Conservation (phyloP, 23 tunicate species). For the Pegea sp. region DNA sequence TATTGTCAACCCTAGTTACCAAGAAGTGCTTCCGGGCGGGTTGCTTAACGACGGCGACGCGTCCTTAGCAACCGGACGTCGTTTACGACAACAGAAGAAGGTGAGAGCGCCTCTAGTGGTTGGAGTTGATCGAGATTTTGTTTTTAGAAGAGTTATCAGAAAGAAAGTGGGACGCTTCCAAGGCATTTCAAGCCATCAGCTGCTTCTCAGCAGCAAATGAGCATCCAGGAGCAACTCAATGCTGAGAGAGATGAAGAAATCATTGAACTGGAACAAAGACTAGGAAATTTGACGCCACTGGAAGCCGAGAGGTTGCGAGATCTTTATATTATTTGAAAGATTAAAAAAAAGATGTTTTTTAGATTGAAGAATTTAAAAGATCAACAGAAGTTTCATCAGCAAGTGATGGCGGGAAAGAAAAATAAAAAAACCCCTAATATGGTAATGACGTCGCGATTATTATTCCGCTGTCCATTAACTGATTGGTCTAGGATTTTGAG, state of each 20-base stretch:
- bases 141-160: neutral
- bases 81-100: conserved; percentile 4
- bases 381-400: too few relatives aligned
- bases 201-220: conserved; percentile 33
- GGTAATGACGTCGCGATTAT: too few relatives aligned
- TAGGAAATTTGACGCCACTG: conserved; percentile 16
- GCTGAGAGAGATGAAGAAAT: conserved; percentile 85
- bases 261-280: conserved; percentile 22
- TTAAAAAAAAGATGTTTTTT: too few relatives aligned
- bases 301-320: conserved; percentile 77
- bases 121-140: neutral
- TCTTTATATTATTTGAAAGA: too few relatives aligned
- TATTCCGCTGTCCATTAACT: too few relatives aligned
- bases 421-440: too few relatives aligned
- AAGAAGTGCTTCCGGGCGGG: too few relatives aligned
- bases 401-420: too few relatives aligned
- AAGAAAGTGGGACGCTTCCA: conserved; percentile 24
- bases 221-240: conserved; percentile 79
- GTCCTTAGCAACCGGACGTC: conserved; percentile 2
- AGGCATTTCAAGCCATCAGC: conserved; percentile 67
- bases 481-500: conserved; percentile 4
- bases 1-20: conserved; percentile 9
- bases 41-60: too few relatives aligned
- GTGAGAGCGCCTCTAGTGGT: conserved; percentile 9
- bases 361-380: too few relatives aligned